Conservation (phyloP, 2,888 invertebrate genomes). For the Drosophila sordidapex region DNA sequence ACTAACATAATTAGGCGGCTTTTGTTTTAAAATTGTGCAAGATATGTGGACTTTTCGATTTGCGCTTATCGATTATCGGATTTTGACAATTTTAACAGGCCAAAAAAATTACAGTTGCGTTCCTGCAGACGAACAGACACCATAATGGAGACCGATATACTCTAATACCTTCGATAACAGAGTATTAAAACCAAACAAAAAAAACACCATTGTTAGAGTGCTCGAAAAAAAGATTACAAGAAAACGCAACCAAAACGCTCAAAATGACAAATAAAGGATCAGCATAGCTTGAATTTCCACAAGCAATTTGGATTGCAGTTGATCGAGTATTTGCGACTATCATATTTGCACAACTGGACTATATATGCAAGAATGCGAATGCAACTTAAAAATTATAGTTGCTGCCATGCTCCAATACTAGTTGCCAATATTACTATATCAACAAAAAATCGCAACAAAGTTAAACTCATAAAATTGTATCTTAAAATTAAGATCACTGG, state of each 20-base stretch:
- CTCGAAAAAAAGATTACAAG: slow-evolving; percentile 22
- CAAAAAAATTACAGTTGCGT: not conserved
- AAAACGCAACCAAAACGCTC: slow-evolving; percentile 23
- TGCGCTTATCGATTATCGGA: not conserved
- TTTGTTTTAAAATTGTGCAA: not conserved
- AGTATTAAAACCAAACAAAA: slow-evolving; percentile 13
- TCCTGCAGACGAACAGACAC: not conserved
- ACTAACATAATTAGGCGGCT: not conserved
- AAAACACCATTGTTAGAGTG: slow-evolving; percentile 37
- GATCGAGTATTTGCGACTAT: not conserved
- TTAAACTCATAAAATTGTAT: too few species aligned
- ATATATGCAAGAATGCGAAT: not conserved
- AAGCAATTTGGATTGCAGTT: slow-evolving; percentile 1
- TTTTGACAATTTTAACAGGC: not conserved
- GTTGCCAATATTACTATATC: too few species aligned
- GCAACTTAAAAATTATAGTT: not conserved
- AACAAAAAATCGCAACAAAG: too few species aligned
- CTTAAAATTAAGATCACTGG: not conserved
- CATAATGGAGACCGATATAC: not conserved
- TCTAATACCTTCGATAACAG: not conserved
- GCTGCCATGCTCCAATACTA: not conserved
- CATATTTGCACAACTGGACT: not conserved
- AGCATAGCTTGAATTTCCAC: slow-evolving; percentile 14
- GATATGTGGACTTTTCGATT: not conserved
- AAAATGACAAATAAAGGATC: slow-evolving; percentile 45